Evolutionary conservation across 2,113 vertebrate genomes (phyloP).

Genomic region (Corynorhinus townsendii): DNA sequence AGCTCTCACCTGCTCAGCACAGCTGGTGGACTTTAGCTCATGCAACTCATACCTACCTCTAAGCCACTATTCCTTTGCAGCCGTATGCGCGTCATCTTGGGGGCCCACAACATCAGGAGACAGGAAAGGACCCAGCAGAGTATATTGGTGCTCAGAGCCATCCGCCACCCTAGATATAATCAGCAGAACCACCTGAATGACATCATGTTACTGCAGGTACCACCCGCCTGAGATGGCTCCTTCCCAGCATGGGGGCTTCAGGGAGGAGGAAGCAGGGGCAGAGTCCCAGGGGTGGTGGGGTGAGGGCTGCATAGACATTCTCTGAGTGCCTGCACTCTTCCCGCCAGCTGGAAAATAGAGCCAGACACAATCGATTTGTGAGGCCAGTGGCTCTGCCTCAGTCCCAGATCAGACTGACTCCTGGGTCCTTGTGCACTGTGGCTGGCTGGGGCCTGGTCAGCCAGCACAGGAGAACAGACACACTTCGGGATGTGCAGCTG

Average conservation of each 20-base stretch:
- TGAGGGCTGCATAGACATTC: rapidly evolving
- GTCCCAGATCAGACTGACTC: rapidly evolving
- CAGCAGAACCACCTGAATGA: neutral
- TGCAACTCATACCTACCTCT: neutral
- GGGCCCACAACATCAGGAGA: conserved; percentile 27
- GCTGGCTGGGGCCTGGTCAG: conserved; percentile 46
- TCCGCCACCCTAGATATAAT: neutral
- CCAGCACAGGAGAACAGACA: rapidly evolving
- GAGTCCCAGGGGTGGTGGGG: rapidly evolving
- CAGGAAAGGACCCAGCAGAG: conserved; percentile 11
- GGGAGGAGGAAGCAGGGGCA: neutral
- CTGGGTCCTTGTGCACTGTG: conserved; percentile 22
- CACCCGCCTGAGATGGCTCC: rapidly evolving
- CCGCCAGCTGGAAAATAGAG: neutral
- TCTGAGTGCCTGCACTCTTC: neutral
- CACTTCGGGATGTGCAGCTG: conserved; percentile 34
- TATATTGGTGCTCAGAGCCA: neutral
- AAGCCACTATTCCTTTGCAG: conserved; percentile 20
- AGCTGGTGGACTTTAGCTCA: neutral
- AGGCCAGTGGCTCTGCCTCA: conserved; percentile 28
- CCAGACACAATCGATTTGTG: rapidly evolving
- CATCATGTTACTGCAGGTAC: conserved; percentile 68
- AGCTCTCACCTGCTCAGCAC: neutral
- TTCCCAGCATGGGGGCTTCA: neutral
- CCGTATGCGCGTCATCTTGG: neutral